These are phyloP conservation scores for Idaea biselata DNA, from an alignment of 2,888 invertebrate species.

Conservation along the genomic window DNA sequence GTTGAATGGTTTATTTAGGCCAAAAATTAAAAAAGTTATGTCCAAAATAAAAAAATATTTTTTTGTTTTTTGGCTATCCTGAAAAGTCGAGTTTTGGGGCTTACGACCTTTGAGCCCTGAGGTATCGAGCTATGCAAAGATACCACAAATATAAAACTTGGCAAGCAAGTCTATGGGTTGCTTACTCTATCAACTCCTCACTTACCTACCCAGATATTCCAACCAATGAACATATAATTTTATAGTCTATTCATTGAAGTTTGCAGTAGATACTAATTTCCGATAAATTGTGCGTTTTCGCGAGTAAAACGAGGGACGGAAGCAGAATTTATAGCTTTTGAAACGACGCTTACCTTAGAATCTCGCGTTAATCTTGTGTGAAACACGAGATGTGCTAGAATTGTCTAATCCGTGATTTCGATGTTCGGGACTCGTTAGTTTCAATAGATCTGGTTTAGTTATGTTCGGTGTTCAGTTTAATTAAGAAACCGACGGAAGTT, in stretches of 20 bases:
- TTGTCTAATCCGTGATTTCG: slow-evolving; percentile 42
- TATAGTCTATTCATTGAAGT: slow-evolving; percentile 50
- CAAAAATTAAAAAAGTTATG: too few species aligned
- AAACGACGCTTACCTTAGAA: slow-evolving; percentile 73
- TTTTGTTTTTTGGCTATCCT: too few species aligned
- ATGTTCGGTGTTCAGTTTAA: background rate
- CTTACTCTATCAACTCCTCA: background rate
- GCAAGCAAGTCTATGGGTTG: too few species aligned
- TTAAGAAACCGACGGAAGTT: background rate
- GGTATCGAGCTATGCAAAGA: too few species aligned
- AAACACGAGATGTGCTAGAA: slow-evolving; percentile 60
- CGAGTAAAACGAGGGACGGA: slow-evolving; percentile 66
- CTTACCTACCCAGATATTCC: background rate
- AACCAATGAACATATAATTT: slow-evolving; percentile 26
- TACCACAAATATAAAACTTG: too few species aligned
- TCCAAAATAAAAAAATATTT: too few species aligned
- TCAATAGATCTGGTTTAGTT: background rate
- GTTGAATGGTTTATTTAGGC: too few species aligned
- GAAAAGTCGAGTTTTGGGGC: too few species aligned
- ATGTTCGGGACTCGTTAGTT: slow-evolving; percentile 18
- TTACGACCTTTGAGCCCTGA: too few species aligned
- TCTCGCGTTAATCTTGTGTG: slow-evolving; percentile 77
- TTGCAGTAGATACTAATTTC: slow-evolving; percentile 68
- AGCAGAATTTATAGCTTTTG: slow-evolving; percentile 70
- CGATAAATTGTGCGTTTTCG: slow-evolving; percentile 74